These are phyloP conservation scores for Sitodiplosis mosellana DNA, from an alignment of 1,140 invertebrate genomes.

Conservation along the genomic window DNA sequence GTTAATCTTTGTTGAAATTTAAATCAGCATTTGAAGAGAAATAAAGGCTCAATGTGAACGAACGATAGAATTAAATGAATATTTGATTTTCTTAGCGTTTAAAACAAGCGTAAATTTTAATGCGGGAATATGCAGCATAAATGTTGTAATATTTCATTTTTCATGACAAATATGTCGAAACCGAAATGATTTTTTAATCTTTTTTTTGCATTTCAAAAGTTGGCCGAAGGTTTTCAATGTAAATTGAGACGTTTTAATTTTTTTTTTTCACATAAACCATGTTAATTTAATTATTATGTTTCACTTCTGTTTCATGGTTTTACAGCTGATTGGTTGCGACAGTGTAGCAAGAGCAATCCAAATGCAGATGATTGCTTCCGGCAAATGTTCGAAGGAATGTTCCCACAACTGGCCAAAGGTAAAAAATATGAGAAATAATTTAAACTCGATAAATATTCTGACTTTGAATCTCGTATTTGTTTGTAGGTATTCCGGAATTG, in stretches of 20 bases:
- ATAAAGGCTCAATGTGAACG: not conserved
- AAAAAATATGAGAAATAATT: too few relatives aligned
- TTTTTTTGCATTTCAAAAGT: not conserved
- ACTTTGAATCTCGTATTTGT: not conserved
- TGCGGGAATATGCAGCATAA: not conserved
- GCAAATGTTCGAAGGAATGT: constrained; percentile 18
- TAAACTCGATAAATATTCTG: too few relatives aligned
- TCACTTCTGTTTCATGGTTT: not conserved
- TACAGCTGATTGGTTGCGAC: constrained; percentile 19
- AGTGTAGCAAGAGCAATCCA: constrained; percentile 18
- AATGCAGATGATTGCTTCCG: constrained; percentile 23
- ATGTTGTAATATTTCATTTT: too few relatives aligned
- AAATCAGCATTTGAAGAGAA: too few relatives aligned
- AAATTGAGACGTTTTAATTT: not conserved
- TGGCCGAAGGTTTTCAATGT: not conserved
- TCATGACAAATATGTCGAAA: too few relatives aligned
- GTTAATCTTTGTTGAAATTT: too few relatives aligned
- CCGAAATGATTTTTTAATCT: too few relatives aligned
- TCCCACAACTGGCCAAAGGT: constrained; percentile 20
- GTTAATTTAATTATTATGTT: not conserved
- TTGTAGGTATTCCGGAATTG: constrained; percentile 26
- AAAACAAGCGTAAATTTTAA: not conserved
- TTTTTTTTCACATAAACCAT: not conserved
- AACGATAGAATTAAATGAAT: not conserved
- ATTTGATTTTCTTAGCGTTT: not conserved